These are phyloP conservation scores for Melangyna quadrimaculata DNA, from an alignment of 2,888 invertebrate genomes.

Conservation along the genomic window DNA sequence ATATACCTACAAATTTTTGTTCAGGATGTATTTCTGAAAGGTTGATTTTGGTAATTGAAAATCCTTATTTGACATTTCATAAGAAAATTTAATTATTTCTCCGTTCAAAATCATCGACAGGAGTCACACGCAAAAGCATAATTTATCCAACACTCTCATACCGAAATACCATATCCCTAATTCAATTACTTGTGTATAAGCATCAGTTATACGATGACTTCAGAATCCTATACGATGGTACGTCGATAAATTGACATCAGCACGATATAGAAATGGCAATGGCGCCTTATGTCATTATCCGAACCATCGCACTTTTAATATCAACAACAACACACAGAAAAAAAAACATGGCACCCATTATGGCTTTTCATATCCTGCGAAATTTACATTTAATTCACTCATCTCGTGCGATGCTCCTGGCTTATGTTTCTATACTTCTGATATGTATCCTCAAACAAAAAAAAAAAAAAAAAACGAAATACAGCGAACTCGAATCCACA, in stretches of 20 bases:
- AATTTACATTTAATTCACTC: constrained; percentile 70
- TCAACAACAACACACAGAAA: constrained; percentile 10
- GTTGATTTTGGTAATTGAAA: constrained; percentile 9
- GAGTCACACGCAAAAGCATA: constrained; percentile 32
- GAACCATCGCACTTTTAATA: constrained; percentile 66
- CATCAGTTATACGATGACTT: constrained; percentile 24
- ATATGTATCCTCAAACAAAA: background rate
- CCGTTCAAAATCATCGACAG: background rate
- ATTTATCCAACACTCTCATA: background rate
- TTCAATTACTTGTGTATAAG: constrained; percentile 61
- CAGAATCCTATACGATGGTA: constrained; percentile 12
- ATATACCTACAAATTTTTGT: no score
- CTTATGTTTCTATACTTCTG: background rate
- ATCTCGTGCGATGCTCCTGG: constrained; percentile 49
- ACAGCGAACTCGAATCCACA: constrained; percentile 26
- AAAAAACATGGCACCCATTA: constrained; percentile 67
- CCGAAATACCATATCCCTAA: constrained; percentile 49
- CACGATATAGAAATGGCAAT: constrained; percentile 65
- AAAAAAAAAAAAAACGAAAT: background rate
- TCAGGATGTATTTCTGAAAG: background rate
- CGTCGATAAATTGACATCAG: constrained; percentile 32
- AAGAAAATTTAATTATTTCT: constrained; percentile 33
- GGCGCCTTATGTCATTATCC: constrained; percentile 74
- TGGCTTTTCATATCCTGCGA: constrained; percentile 71
- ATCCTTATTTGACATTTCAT: background rate